Percentiles rank a stretch among this genome's conserved stretches.
Evolutionary conservation across 1,140 invertebrate genomes (phyloP).

Genomic region (Sycophaga agraensis): DNA sequence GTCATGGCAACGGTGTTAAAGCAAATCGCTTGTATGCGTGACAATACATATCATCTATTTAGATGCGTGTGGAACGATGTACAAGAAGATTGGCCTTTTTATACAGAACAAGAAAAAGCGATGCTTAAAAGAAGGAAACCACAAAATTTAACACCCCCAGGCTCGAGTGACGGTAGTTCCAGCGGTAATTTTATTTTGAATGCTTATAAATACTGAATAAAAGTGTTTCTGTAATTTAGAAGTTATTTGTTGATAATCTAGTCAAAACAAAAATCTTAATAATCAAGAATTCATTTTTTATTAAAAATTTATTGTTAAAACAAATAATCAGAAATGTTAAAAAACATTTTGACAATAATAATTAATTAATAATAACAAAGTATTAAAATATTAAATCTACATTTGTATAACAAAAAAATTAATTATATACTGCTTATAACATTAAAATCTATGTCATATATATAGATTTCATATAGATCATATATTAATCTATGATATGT

Average conservation of each 20-base stretch:
- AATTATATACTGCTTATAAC: too few relatives aligned
- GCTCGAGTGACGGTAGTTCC: constrained; percentile 76
- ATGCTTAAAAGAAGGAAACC: constrained; percentile 85
- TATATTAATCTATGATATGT: too few relatives aligned
- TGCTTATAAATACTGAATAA: background rate
- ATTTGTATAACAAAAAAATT: too few relatives aligned
- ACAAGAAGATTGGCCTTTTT: constrained; percentile 91
- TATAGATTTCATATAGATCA: too few relatives aligned
- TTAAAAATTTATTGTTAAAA: background rate
- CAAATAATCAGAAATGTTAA: too few relatives aligned
- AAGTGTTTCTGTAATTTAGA: background rate
- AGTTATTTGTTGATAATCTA: too few relatives aligned
- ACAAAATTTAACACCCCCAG: constrained; percentile 83
- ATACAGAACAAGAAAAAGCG: constrained; percentile 83
- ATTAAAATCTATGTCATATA: too few relatives aligned
- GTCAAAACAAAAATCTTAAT: too few relatives aligned
- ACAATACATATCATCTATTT: constrained; percentile 85
- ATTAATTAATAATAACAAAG: too few relatives aligned
- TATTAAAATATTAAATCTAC: too few relatives aligned
- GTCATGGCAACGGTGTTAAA: constrained; percentile 73
- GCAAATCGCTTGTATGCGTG: constrained; percentile 76
- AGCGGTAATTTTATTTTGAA: constrained; percentile 63
- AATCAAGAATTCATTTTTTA: background rate
- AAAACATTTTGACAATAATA: too few relatives aligned
- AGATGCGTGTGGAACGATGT: constrained; percentile 90